Base-by-base conservation (phyloP, 2,888 invertebrate species). In the Neuroscelio doddi region DNA sequence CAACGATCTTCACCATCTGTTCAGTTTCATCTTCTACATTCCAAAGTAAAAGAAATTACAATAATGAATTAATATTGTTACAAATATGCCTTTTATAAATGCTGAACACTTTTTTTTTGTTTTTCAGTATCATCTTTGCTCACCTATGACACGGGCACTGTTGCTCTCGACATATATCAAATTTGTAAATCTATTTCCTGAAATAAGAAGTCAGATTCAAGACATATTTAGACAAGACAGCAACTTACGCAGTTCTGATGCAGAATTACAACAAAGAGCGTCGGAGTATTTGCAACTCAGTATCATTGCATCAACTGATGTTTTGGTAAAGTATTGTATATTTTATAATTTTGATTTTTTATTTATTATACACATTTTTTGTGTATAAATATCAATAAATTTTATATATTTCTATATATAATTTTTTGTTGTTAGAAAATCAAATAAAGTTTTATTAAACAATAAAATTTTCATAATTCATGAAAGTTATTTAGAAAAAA, bases 171-270 rank as follows among this genome's bases (percentile, higher is more conserved):
- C 99, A 4, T 99, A 99, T 84, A 97, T 99, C 76, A 99, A 99
- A 87, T 98, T 99, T 85, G 94, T 99, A 68, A 99, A 99, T 87
- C 89, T 99, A 47, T 99, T 99, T 86, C 98, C 98, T 46, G 99
- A 99, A 88, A 98, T 99, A 80, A 95, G 97, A 86, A 89, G 90
- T 69, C 93, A 95, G 77, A 97, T 98, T 61, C 97, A 98, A 86
- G 96, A 96, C 85, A 95, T 98, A 71, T 95, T 96, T 85, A 90
- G 90, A 74, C 94, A 94, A 79, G 96, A 98, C 83, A 97, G 97
- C 80, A 98, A 99, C 86, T 87, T 98, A 72, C 90, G 97, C 30
- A 98, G 97, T 75, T 96, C 99, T 12, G 99, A 99, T 87, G 98
- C 98, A 26, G 99, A 99, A 85, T 86, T 99, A 58, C 99, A 99